Evolutionary conservation across 2,797 vertebrate genomes (phyloP).

Genomic region (Eurystomus glaucurus): DNA sequence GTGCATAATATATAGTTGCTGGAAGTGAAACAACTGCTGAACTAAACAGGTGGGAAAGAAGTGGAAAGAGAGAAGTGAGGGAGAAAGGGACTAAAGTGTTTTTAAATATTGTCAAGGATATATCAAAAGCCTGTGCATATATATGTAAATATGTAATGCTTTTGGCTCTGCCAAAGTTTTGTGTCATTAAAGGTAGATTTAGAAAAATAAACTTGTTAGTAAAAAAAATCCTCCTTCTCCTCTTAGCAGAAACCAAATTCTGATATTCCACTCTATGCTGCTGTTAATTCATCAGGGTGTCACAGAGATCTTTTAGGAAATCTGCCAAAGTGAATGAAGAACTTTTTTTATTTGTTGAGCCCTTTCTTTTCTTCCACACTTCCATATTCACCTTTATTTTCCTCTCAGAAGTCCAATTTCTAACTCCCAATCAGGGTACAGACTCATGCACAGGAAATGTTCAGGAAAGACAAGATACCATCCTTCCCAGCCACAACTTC

Average conservation of each 20-base stretch:
- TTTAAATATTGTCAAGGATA: background rate
- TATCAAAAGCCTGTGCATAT: background rate
- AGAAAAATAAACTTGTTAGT: background rate
- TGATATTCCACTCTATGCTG: background rate
- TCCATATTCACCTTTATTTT: background rate
- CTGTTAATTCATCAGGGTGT: background rate
- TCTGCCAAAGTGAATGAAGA: background rate
- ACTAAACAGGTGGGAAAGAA: slow-evolving; percentile 16
- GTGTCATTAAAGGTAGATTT: background rate
- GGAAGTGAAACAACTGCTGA: slow-evolving; percentile 28
- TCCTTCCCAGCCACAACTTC: background rate
- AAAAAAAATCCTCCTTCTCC: background rate
- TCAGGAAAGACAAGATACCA: background rate
- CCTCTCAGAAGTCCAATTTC: background rate
- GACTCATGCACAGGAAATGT: background rate
- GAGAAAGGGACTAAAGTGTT: background rate
- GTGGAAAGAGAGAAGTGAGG: background rate
- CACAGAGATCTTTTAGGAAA: background rate
- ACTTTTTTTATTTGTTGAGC: background rate
- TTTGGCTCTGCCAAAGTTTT: background rate
- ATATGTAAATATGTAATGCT: background rate
- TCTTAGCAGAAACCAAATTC: background rate
- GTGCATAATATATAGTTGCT: slow-evolving; percentile 33
- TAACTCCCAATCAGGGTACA: background rate
- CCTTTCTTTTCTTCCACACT: background rate